phyloP scores from a whole-genome alignment of 1,140 invertebrate species.

The Sarcophaga peregrina region DNA sequence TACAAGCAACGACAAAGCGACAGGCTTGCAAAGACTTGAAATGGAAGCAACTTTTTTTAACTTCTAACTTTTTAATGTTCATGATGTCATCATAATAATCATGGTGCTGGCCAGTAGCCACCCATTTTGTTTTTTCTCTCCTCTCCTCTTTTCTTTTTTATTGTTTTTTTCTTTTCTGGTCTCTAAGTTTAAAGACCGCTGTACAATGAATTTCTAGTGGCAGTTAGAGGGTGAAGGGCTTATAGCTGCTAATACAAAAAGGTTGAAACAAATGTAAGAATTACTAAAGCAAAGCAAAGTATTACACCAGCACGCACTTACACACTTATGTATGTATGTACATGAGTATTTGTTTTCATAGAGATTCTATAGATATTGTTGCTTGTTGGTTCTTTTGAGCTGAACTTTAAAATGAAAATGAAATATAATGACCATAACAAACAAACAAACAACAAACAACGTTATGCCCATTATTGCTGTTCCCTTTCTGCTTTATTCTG shows the following conservation, averaged over 20 bases:
- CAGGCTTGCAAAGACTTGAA: not conserved
- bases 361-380: not conserved
- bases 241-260: not conserved
- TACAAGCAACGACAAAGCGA: not conserved
- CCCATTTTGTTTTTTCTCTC: not conserved
- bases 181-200: no score
- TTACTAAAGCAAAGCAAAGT: not conserved
- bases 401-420: not conserved
- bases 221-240: no score
- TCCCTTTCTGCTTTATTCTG: not conserved
- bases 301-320: no score
- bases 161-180: no score
- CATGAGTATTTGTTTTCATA: not conserved
- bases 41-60: not conserved
- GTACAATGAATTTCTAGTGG: not conserved
- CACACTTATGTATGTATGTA: not conserved
- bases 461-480: not conserved
- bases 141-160: no score
- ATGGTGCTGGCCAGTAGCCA: not conserved
- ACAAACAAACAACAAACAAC: not conserved
- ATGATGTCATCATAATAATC: constrained; percentile 25
- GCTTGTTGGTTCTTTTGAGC: not conserved
- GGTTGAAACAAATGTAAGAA: constrained; percentile 9
- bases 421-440: constrained; percentile 24
- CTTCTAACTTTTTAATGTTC: not conserved